Evolutionary conservation across 2,113 vertebrate species (phyloP).

Genomic region (Pongo pygmaeus): DNA sequence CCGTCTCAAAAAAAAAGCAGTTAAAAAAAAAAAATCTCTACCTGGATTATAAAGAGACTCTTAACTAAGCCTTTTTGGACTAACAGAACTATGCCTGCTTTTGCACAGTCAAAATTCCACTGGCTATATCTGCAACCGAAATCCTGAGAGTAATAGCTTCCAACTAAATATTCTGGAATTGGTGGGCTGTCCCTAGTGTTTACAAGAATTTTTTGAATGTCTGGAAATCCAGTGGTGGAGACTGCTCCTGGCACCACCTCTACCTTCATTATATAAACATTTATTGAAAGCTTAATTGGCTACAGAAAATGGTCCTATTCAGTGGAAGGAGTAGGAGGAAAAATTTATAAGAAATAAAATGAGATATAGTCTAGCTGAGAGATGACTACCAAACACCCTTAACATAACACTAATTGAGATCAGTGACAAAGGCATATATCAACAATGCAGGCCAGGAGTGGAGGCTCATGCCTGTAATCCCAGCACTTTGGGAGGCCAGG

Average conservation of each 20-base stretch:
- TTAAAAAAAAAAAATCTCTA: background rate
- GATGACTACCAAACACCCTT: background rate
- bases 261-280: constrained; percentile 25
- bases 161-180: constrained; percentile 5
- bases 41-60: background rate
- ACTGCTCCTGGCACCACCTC: background rate
- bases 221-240: constrained; percentile 55
- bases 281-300: constrained; percentile 53
- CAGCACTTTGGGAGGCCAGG: too few species aligned
- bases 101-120: background rate
- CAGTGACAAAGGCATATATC: background rate
- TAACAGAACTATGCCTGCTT: background rate
- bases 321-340: constrained; percentile 41
- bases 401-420: background rate
- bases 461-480: too few species aligned
- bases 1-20: too few species aligned
- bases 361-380: background rate
- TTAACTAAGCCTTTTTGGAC: background rate
- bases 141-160: constrained; percentile 37
- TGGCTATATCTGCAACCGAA: background rate
- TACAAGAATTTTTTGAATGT: constrained; percentile 65
- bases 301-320: constrained; percentile 47
- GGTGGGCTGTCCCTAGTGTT: constrained; percentile 42
- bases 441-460: background rate
- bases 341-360: constrained; percentile 49